Percentiles rank a stretch among this genome's conserved stretches.
phyloP scores from a whole-genome alignment of 2,888 invertebrate species.

The Microdon myrmicae region DNA sequence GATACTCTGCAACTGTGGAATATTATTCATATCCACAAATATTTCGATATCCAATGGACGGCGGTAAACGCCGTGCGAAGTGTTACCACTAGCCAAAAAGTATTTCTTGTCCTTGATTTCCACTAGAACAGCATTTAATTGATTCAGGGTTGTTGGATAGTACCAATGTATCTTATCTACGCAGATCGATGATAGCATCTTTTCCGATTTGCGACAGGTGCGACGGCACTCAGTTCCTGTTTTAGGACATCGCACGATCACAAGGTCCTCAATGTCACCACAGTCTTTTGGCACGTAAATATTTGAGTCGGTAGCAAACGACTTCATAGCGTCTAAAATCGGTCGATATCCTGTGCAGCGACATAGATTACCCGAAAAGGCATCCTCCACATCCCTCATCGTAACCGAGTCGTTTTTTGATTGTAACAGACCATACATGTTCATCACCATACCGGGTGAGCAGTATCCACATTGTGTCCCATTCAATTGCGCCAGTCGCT shows the following conservation, averaged over 20 bases:
- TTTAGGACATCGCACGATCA: constrained; percentile 61
- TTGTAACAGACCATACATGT: constrained; percentile 72
- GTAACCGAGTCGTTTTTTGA: constrained; percentile 69
- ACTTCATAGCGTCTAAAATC: constrained; percentile 82
- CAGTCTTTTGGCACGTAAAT: constrained; percentile 66
- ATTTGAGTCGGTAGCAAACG: constrained; percentile 73
- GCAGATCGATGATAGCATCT: constrained; percentile 28
- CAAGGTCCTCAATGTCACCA: constrained; percentile 66
- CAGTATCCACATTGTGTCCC: constrained; percentile 82
- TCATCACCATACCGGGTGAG: constrained; percentile 82
- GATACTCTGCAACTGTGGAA: constrained; percentile 70
- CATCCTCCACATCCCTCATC: constrained; percentile 77
- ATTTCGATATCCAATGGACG: constrained; percentile 62
- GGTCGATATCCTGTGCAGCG: constrained; percentile 84
- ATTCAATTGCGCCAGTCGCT: constrained; percentile 72
- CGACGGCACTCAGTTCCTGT: constrained; percentile 64
- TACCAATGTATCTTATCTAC: constrained; percentile 59
- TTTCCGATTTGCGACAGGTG: constrained; percentile 54
- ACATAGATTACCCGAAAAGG: constrained; percentile 82
- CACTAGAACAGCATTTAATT: constrained; percentile 57
- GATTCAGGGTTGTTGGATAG: constrained; percentile 57
- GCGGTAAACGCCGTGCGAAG: constrained; percentile 74
- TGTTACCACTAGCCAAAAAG: constrained; percentile 79
- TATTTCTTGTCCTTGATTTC: constrained; percentile 67
- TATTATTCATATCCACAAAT: constrained; percentile 74